Conservation (phyloP, 2,797 vertebrate species). For the Sebastes hubbsi region DNA sequence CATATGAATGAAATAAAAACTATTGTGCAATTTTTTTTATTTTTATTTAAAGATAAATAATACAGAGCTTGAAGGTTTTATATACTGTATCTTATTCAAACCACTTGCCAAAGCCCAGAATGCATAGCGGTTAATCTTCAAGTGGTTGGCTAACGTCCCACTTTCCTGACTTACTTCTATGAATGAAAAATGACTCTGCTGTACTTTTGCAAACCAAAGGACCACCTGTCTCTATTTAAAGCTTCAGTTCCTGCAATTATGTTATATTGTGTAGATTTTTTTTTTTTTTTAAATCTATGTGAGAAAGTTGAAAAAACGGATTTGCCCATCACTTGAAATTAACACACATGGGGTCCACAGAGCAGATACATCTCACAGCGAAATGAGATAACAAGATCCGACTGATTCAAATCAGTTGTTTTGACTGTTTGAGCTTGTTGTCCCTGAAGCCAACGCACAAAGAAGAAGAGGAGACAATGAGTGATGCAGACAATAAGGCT, state of each 20-base stretch:
- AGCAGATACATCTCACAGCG: not conserved
- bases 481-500: conserved; percentile 30
- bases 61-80: not conserved
- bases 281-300: not conserved
- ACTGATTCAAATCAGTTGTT: conserved; percentile 40
- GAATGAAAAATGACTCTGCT: not conserved
- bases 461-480: conserved; percentile 50
- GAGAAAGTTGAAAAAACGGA: not conserved
- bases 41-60: not conserved
- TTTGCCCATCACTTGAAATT: not conserved
- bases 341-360: not conserved
- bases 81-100: not conserved
- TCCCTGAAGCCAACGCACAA: not conserved
- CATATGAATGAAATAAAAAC: not conserved
- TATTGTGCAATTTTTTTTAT: too few relatives aligned
- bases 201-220: not conserved
- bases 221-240: not conserved
- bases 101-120: not conserved
- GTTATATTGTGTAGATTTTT: not conserved
- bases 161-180: not conserved
- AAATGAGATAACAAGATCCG: conserved; percentile 1
- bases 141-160: not conserved
- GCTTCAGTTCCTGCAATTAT: not conserved
- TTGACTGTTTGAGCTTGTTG: conserved; percentile 34
- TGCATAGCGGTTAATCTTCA: not conserved